Evolutionary conservation across 2,797 vertebrate genomes (phyloP), one percentile per base, ranked within the genome.

Genomic region (Sebastes itinus): DNA sequence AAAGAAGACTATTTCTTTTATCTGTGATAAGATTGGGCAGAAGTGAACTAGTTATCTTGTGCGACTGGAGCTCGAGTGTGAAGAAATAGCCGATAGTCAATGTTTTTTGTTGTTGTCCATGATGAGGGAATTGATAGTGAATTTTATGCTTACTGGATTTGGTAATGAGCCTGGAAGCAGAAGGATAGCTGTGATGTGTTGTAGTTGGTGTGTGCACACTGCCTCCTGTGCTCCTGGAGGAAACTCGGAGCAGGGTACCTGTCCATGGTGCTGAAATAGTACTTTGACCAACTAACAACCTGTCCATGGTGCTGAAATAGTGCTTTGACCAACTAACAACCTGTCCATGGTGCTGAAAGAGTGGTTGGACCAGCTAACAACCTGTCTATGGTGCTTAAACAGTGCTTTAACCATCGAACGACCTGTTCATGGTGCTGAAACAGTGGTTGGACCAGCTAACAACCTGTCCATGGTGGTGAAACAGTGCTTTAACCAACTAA

Each of bases 191-290:
- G 54, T 18, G 38, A 5, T 49, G 5, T 14, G 35, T 13, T 61
- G 42, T 46, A 28, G 61, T 65, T 64, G 70, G 63, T 64, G 62
- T 67, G 54, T n/a, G 1, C 63, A 54, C 33, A 18, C 58, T 54
- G 60, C 66, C 52, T 83, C 59, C 72, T 75, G 54, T 38, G 65
- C 56, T 76, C 25, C 64, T 82, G 38, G 71, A 82, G 72, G 61
- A 60, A 52, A 14, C 60, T 12, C n/a, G 1, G 52, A 71, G 82
- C 74, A n/a, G 32, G 22, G 72, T 12, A 78, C 32, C 87, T 90
- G 74, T 89, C 88, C 67, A 0, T 81, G 80, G 89, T 88, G 56
- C 87, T 82, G 79, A 35, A 77, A 77, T 55, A 32, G 46, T 5
- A 13, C 20, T n/a, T 42, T 25, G 1, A 2, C 23, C 20, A 52